Conservation (phyloP, 2,113 vertebrate species). For the Odocoileus virginianus region DNA sequence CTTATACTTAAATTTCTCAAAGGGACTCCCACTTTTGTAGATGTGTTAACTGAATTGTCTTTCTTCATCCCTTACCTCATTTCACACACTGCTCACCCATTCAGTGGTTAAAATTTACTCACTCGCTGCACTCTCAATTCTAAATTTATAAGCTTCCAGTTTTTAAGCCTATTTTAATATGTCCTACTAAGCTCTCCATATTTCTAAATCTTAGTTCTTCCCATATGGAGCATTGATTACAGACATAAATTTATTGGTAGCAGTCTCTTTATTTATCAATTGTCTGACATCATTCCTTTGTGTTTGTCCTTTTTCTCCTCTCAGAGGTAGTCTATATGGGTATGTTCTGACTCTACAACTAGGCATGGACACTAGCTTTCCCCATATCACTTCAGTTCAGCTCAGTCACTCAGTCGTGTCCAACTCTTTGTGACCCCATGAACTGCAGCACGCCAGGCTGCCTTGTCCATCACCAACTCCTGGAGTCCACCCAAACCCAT, state of each 20-base stretch:
- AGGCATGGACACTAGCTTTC: background rate
- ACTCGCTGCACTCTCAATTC: background rate
- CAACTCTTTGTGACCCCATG: background rate
- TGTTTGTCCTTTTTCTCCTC: background rate
- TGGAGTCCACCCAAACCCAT: background rate
- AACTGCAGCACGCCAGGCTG: background rate
- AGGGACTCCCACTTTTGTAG: background rate
- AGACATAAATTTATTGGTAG: background rate
- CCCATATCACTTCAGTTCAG: background rate
- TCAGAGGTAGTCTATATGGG: background rate
- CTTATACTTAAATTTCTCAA: background rate
- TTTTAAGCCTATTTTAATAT: background rate
- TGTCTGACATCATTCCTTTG: background rate
- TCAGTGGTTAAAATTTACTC: background rate
- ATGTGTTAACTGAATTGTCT: background rate
- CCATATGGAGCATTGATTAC: background rate
- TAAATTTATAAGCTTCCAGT: background rate
- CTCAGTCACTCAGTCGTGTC: rapidly evolving
- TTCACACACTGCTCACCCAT: background rate
- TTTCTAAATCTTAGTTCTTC: background rate
- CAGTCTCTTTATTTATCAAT: background rate
- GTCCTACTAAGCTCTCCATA: background rate
- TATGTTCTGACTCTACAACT: background rate
- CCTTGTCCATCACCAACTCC: background rate
- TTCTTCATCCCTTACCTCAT: background rate